Evolutionary conservation across 1,140 invertebrate genomes (phyloP).

Genomic region (Daktulosphaira vitifoliae): DNA sequence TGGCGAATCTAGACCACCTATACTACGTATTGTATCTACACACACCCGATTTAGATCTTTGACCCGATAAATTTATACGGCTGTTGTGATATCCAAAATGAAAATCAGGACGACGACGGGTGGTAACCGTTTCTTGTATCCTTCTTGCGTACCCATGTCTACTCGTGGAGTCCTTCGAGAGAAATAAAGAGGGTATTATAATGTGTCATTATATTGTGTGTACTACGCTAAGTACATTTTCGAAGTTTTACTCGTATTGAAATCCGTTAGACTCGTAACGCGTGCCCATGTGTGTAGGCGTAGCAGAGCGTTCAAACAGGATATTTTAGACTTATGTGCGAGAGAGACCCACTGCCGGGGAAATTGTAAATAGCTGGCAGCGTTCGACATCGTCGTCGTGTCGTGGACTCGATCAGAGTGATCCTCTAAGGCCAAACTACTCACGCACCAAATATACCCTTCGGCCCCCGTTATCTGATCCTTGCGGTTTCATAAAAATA

Average conservation of each 20-base stretch:
- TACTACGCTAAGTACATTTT: no score
- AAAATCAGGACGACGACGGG: no score
- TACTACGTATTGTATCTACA: no score
- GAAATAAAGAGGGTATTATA: no score
- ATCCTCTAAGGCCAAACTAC: conserved; percentile 29
- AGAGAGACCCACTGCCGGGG: conserved; percentile 15
- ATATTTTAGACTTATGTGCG: background rate
- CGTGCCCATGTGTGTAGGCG: background rate
- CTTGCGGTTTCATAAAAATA: conserved; percentile 3
- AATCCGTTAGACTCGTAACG: background rate
- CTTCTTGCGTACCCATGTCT: no score
- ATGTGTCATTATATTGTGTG: no score
- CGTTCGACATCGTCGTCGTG: background rate
- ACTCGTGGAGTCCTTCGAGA: no score
- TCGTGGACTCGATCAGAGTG: background rate
- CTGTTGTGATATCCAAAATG: no score
- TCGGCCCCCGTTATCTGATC: conserved; percentile 29
- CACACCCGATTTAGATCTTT: no score
- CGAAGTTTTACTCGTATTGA: background rate
- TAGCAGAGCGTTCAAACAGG: conserved; percentile 9
- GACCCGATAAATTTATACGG: no score
- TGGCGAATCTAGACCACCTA: no score
- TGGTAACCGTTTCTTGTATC: no score
- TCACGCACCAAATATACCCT: conserved; percentile 27
- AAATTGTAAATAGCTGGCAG: conserved; percentile 5